A percentile compares a stretch with the other conserved stretches of the same genome.
Conservation (phyloP, 2,113 vertebrate species). For the Neodontobutis hainanensis region DNA sequence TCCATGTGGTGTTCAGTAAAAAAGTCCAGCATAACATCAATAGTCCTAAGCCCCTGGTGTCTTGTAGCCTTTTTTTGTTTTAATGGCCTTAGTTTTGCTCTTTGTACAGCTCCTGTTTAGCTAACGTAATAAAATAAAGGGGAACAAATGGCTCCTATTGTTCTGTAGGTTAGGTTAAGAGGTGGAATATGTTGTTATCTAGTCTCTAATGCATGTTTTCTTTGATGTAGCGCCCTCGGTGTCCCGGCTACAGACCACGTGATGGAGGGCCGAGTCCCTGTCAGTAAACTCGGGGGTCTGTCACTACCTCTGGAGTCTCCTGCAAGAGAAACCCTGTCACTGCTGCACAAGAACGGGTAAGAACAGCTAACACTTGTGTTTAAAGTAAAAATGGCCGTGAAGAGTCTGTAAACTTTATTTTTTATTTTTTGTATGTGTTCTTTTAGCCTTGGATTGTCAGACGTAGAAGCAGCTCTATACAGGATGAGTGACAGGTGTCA, state of each 20-base stretch:
- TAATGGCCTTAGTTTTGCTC: too few relatives aligned
- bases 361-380: background rate
- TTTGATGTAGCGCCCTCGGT: conserved; percentile 76
- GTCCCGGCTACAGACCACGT: conserved; percentile 86
- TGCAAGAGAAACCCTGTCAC: conserved; percentile 72
- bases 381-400: background rate
- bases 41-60: too few relatives aligned
- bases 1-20: too few relatives aligned
- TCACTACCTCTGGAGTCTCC: conserved; percentile 82
- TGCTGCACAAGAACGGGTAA: conserved; percentile 58
- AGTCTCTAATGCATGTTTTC: background rate
- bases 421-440: background rate
- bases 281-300: conserved; percentile 78
- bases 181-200: background rate
- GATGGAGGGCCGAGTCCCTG: conserved; percentile 83
- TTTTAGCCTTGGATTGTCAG: conserved; percentile 43
- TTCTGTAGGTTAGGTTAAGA: too few relatives aligned
- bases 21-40: too few relatives aligned
- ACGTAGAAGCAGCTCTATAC: conserved; percentile 46
- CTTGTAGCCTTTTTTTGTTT: too few relatives aligned
- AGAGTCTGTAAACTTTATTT: background rate
- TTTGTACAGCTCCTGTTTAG: too few relatives aligned
- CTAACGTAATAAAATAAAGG: too few relatives aligned
- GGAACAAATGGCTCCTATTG: too few relatives aligned
- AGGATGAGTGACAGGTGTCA: conserved; percentile 69